Evolutionary conservation across 2,888 invertebrate species (phyloP), one percentile per base, ranked within the genome.

Genomic region (Antheraea assamensis): DNA sequence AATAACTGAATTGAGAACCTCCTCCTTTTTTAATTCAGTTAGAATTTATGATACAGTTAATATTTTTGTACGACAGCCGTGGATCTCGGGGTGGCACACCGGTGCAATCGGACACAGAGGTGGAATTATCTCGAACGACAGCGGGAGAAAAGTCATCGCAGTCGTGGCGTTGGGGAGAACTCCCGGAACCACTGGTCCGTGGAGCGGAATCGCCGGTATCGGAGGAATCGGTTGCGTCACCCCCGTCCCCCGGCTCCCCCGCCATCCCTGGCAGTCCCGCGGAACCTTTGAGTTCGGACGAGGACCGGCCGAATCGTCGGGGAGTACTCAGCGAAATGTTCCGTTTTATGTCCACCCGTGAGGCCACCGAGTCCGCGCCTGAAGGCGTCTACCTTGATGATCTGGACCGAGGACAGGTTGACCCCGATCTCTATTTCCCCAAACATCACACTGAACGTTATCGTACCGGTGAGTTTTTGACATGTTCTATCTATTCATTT

Each of bases 321-420:
- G 98, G 98, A 64, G 98, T 98, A 95, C 95, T 98, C 77, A 97
- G 98, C 87, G 97, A 97, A 82, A 97, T 99, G 97, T 97, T 99
- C 90, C 97, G 98, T 79, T 99, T 99, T 91, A 99, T 99, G 97
- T 86, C 95, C 74, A 83, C 90, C 58, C 85, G 88, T 66, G 92
- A 92, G 71, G 85, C 87, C 17, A 79, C 83, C 27, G 86, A 86
- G 83, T 95, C 95, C 42, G 95, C 95, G 83, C 94, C 96, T 21
- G 98, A 97, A 81, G 98, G 98, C 74, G 97, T 99, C 79, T 99
- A 99, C 91, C 95, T 99, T 75, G 98, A 98, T 74, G 99, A 99
- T 86, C 95, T 98, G 76, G 98, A 98, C 87, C 96, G 97, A 47
- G 98, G 98, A 72, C 97, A 97, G 83, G 96, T 99, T 92, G 98